Percentiles rank a stretch among this genome's conserved stretches.
These are phyloP conservation scores for Hetaerina titia DNA, from an alignment of 2,888 invertebrate genomes.

Conservation along the genomic window DNA sequence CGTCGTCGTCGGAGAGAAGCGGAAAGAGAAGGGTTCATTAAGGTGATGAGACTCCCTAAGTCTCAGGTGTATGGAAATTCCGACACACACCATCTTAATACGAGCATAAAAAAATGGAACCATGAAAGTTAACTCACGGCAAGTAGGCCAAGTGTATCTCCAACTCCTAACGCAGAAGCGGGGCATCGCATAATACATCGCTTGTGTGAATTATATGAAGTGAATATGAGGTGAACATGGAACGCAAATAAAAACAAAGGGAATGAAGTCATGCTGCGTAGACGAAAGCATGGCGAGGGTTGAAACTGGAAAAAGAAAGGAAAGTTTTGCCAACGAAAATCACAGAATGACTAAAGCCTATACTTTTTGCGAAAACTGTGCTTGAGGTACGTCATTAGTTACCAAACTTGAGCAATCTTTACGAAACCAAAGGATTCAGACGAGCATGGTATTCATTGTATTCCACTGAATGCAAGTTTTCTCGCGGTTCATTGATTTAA, in stretches of 20 bases:
- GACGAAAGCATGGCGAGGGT: neutral
- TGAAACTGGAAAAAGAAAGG: neutral
- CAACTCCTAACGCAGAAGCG: neutral
- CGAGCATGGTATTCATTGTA: too few species aligned
- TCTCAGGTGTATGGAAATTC: neutral
- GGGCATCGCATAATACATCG: neutral
- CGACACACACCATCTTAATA: neutral
- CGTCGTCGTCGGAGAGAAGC: neutral
- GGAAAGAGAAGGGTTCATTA: neutral
- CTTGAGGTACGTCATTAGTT: too few species aligned
- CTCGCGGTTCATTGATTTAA: too few species aligned
- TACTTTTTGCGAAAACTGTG: too few species aligned
- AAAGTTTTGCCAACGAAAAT: neutral
- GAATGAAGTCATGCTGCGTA: neutral
- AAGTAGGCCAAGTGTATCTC: neutral
- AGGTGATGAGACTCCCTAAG: neutral
- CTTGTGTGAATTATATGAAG: neutral
- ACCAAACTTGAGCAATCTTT: too few species aligned
- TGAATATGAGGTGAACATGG: neutral
- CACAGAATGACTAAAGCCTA: neutral
- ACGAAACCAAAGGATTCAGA: too few species aligned
- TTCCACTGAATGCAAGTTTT: too few species aligned
- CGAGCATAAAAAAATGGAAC: neutral
- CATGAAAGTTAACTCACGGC: neutral
- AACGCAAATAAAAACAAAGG: neutral